Percentiles rank a stretch among this genome's conserved stretches.
These are phyloP conservation scores for Ophonus ardosiacus DNA, from an alignment of 2,888 invertebrate species.

Conservation along the genomic window DNA sequence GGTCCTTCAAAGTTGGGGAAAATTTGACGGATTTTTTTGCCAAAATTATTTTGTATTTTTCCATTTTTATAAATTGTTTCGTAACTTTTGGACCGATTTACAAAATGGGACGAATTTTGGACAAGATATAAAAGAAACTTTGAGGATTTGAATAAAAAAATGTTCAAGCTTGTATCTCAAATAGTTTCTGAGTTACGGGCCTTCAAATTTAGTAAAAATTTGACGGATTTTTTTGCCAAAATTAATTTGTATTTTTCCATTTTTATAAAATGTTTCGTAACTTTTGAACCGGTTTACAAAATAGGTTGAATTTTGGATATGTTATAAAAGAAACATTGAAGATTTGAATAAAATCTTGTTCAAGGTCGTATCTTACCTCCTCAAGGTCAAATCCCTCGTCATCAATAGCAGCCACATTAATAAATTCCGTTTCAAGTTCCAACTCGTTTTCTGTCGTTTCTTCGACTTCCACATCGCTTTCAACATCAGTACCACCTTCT, in stretches of 20 bases:
- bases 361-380: slow-evolving; percentile 75
- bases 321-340: background rate
- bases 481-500: slow-evolving; percentile 77
- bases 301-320: background rate
- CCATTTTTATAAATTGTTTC: too few species aligned
- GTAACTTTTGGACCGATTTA: background rate
- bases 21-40: background rate
- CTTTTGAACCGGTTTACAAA: background rate
- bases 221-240: background rate
- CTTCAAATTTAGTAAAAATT: background rate
- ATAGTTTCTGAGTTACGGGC: background rate
- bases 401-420: slow-evolving; percentile 69
- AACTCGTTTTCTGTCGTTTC: slow-evolving; percentile 70
- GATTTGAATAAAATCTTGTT: background rate
- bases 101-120: background rate
- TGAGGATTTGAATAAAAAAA: background rate
- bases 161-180: background rate
- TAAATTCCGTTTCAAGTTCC: slow-evolving; percentile 66
- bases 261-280: background rate
- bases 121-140: background rate
- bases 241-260: background rate
- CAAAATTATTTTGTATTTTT: too few species aligned
- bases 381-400: slow-evolving; percentile 81
- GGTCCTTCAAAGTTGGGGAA: background rate
- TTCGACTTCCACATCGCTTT: slow-evolving; percentile 73